Evolutionary conservation across 2,113 vertebrate species (phyloP).

Genomic region (Atrichornis clamosus): DNA sequence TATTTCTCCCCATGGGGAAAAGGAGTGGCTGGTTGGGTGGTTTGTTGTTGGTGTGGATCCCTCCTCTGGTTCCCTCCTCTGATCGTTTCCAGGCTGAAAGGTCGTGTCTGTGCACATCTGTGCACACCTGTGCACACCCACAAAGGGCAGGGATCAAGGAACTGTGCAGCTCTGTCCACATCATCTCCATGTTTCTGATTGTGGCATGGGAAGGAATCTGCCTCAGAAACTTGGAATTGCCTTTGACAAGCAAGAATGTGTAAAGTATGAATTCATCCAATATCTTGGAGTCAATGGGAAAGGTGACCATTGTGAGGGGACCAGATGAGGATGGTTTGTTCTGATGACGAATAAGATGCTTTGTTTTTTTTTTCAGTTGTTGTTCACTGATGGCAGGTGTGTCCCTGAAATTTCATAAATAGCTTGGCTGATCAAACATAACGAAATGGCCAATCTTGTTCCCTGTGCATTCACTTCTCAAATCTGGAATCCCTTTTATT

Average conservation of each 20-base stretch:
- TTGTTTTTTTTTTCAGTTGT: neutral
- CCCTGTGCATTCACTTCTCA: neutral
- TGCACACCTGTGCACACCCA: too few relatives aligned
- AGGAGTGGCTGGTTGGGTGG: neutral
- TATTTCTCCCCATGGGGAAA: neutral
- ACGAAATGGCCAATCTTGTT: neutral
- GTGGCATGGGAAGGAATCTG: neutral
- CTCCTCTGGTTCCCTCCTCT: neutral
- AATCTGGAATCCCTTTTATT: neutral
- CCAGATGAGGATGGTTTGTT: neutral
- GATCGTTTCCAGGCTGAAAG: neutral
- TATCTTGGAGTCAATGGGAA: neutral
- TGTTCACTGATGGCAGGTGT: neutral
- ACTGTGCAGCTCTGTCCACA: neutral
- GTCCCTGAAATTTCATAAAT: neutral
- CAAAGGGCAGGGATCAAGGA: neutral
- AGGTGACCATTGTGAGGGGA: rapidly evolving
- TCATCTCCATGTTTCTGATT: neutral
- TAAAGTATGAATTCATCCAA: neutral
- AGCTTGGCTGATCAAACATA: neutral
- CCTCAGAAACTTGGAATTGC: neutral
- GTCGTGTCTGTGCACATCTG: rapidly evolving
- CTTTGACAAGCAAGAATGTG: neutral
- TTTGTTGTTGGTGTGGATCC: rapidly evolving
- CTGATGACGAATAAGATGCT: neutral